These are phyloP conservation scores for Troides oblongomaculatus DNA, from an alignment of 2,888 invertebrate genomes.

Conservation along the genomic window DNA sequence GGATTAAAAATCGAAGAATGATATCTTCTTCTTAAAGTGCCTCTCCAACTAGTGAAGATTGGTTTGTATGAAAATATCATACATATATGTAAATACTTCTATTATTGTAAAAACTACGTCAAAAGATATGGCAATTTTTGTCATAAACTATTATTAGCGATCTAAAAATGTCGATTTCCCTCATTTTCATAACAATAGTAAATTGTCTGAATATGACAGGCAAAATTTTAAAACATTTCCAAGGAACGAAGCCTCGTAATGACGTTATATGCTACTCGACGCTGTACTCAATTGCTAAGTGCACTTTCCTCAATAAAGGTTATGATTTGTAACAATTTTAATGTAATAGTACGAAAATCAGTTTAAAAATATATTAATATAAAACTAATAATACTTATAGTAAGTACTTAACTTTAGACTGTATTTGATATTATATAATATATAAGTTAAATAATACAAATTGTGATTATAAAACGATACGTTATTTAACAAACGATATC, in stretches of 20 bases:
- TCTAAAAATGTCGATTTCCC: too few species aligned
- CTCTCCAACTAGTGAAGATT: too few species aligned
- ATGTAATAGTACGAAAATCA: neutral
- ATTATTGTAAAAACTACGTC: too few species aligned
- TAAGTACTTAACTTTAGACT: too few species aligned
- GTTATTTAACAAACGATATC: neutral
- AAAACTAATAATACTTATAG: neutral
- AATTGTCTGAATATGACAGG: neutral
- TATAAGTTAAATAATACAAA: too few species aligned
- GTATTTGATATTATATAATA: too few species aligned
- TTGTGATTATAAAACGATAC: neutral
- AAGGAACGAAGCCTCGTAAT: conserved; percentile 3
- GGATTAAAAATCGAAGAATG: too few species aligned
- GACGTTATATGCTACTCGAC: neutral
- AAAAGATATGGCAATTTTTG: too few species aligned
- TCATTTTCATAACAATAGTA: neutral
- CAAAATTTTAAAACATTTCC: neutral
- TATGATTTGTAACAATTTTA: conserved; percentile 12
- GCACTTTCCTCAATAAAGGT: conserved; percentile 3
- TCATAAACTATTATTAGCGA: too few species aligned
- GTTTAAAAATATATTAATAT: neutral
- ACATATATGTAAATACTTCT: too few species aligned
- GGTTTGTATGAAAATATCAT: too few species aligned
- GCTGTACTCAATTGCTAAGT: conserved; percentile 10
- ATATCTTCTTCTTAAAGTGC: too few species aligned